Base-by-base conservation (phyloP, 2,888 invertebrate species). In the Drosophila nigritarsus region DNA sequence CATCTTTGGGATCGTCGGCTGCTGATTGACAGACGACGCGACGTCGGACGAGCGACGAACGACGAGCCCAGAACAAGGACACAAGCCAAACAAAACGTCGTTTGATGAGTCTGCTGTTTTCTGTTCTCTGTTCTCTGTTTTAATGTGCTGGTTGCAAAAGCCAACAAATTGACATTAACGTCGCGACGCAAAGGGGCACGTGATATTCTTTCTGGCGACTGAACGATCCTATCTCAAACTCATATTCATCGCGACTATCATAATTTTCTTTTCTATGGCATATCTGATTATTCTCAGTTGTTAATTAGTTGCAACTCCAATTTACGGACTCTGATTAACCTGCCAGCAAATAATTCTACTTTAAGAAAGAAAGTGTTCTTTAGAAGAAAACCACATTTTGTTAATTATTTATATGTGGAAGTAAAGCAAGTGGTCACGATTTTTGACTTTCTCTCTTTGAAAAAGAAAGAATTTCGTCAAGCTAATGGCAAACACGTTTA, bases 101-200 rank as follows among this genome's bases (percentile, higher is more conserved):
- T 80, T 78, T 65, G 86, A 73, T 65, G 67, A 78, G 74, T 71
- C 62, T 83, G 65, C 75, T 24, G 45, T 24, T 45, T 27, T 45
- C 45, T 24, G 24, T 45, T 45, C 45, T 45, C 45, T 45, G 15
- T 45, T 45, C 45, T 45, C 45, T 45, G 15, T 65, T 81, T 78
- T 80, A 77, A 79, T 88, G 74, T 45, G 45, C 45, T 86, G 89
- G 87, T 89, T 83, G 87, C 76, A 2, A 8, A 24, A 45, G 8
- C 79, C 78, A 76, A 84, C 89, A 84, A 84, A 89, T 89, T 87
- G 84, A 78, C 84, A 86, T 84, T 83, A 86, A 70, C 72, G 85
- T 82, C 82, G 82, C 76, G 75, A 49, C 79, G 61, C 60, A 58
- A 65, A 71, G 53, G 75, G 80, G 83, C 80, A 78, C 77, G 75